Conservation (phyloP, 1,140 invertebrate species). For the Gonatopus flavifemur region DNA sequence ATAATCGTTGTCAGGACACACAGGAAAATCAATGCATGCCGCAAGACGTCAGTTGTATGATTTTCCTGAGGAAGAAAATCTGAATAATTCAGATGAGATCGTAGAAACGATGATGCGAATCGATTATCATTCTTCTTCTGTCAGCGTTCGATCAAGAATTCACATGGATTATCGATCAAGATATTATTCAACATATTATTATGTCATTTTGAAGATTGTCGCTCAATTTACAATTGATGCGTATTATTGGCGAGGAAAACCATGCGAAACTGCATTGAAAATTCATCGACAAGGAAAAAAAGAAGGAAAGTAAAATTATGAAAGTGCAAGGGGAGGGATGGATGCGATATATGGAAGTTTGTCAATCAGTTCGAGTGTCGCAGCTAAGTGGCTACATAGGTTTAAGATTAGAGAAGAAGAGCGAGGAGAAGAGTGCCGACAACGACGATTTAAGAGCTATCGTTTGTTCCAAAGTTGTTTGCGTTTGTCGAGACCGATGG, state of each 20-base stretch:
- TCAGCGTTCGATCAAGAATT: slow-evolving; percentile 1
- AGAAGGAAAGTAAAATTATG: slow-evolving; percentile 14
- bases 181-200: not conserved
- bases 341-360: slow-evolving; percentile 18
- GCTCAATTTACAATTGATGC: no score
- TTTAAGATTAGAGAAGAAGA: slow-evolving; percentile 42
- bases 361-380: slow-evolving; percentile 38
- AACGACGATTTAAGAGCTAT: slow-evolving; percentile 44
- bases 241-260: no score
- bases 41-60: no score
- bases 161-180: not conserved
- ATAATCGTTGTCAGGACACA: no score
- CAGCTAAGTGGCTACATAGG: slow-evolving; percentile 43
- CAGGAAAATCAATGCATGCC: no score
- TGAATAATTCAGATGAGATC: no score
- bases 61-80: no score
- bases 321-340: slow-evolving; percentile 12
- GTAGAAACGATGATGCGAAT: no score
- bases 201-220: not conserved
- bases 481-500: slow-evolving; percentile 26
- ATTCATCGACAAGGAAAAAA: slow-evolving; percentile 5
- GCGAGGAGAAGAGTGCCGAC: no score
- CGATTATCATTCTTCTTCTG: no score
- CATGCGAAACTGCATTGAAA: slow-evolving; percentile 9
- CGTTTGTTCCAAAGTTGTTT: slow-evolving; percentile 37